Evolutionary conservation across 2,113 vertebrate species (phyloP).

Genomic region (Lamprologus speciosus): DNA sequence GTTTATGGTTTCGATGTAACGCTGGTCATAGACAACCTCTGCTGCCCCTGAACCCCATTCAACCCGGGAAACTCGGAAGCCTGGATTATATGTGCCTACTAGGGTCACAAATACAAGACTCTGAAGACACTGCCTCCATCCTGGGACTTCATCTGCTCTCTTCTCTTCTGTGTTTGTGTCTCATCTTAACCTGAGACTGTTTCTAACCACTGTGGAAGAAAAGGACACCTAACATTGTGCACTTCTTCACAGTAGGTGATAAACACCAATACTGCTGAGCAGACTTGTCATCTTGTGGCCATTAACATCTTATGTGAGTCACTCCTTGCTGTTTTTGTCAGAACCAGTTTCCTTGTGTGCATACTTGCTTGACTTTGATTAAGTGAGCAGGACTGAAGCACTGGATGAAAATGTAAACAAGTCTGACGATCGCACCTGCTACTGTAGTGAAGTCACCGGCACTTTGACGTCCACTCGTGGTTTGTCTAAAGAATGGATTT

Average conservation of each 20-base stretch:
- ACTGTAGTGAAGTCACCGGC: neutral
- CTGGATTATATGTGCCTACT: constrained; percentile 33
- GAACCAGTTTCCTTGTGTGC: neutral
- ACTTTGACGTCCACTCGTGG: neutral
- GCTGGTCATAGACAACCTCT: constrained; percentile 94
- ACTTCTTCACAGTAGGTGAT: neutral
- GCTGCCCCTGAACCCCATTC: constrained; percentile 80
- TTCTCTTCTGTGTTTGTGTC: neutral
- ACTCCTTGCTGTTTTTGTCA: neutral
- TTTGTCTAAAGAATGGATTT: neutral
- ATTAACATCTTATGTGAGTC: neutral
- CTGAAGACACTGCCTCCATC: constrained; percentile 47
- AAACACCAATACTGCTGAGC: neutral
- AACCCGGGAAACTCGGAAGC: neutral
- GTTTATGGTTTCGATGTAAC: constrained; percentile 91
- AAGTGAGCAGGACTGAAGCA: neutral
- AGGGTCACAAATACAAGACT: constrained; percentile 18
- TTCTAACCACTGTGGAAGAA: neutral
- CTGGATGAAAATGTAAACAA: neutral
- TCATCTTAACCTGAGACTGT: neutral
- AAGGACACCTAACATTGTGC: neutral
- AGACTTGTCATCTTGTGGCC: neutral
- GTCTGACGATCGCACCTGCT: neutral
- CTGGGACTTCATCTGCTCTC: constrained; percentile 2
- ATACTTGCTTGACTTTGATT: neutral